phyloP scores from a whole-genome alignment of 2,797 vertebrate species.

The Pantherophis vulpinus region DNA sequence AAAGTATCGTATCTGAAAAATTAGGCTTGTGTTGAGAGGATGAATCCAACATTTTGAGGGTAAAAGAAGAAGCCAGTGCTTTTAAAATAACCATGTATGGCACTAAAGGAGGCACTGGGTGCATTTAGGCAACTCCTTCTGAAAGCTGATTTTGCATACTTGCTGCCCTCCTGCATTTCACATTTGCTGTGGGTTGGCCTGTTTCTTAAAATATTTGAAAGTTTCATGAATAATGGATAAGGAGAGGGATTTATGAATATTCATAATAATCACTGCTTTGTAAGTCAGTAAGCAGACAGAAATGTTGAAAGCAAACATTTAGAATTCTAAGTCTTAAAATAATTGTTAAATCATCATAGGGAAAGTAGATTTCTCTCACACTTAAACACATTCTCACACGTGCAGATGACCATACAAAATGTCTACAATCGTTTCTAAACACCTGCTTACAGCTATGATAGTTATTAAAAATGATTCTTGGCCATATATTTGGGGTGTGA shows the following conservation, averaged over 20 bases:
- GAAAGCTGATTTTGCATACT: constrained; percentile 17
- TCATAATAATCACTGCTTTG: constrained; percentile 48
- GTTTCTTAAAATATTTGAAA: constrained; percentile 39
- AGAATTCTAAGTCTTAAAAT: background rate
- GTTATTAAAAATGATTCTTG: constrained; percentile 23
- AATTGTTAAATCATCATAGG: background rate
- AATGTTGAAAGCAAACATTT: constrained; percentile 34
- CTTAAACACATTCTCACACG: background rate
- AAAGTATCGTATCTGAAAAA: background rate
- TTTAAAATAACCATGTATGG: background rate
- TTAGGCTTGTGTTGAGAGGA: background rate
- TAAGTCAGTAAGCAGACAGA: constrained; percentile 17
- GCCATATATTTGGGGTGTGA: constrained; percentile 1
- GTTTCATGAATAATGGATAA: constrained; percentile 62
- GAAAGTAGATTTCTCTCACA: constrained; percentile 5
- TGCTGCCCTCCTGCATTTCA: background rate
- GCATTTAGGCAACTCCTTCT: constrained; percentile 27
- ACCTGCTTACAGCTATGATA: background rate
- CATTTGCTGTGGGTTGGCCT: constrained; percentile 25
- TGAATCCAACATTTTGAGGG: background rate
- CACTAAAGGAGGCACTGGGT: background rate
- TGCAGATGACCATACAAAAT: background rate
- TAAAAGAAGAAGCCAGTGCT: background rate
- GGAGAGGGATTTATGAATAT: constrained; percentile 36
- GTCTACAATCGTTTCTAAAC: constrained; percentile 14